Evolutionary conservation across 1,140 invertebrate genomes (phyloP).

Genomic region (Sitodiplosis mosellana): DNA sequence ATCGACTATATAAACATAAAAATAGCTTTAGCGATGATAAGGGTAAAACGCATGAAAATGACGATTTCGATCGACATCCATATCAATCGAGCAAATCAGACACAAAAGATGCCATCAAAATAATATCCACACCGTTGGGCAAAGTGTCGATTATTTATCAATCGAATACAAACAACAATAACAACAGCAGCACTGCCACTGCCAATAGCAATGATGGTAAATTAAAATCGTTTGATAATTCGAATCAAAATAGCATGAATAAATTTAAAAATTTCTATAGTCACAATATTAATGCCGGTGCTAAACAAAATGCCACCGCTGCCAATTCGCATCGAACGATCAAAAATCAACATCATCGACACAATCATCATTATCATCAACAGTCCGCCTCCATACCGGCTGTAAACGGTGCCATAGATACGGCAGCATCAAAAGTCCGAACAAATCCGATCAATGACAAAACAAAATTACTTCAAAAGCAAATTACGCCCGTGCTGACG

Average conservation of each 20-base stretch:
- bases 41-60: conserved; percentile 6
- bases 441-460: no score
- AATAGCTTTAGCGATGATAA: conserved; percentile 5
- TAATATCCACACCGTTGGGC: conserved; percentile 22
- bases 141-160: conserved; percentile 25
- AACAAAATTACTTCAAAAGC: no score
- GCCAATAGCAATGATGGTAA: not conserved
- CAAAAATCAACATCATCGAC: no score
- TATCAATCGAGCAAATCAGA: not conserved
- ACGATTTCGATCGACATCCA: conserved; percentile 10
- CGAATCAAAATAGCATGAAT: not conserved
- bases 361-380: not conserved
- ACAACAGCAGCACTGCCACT: conserved; percentile 3
- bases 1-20: not conserved
- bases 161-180: conserved; percentile 12
- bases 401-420: not conserved
- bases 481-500: conserved; percentile 25
- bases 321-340: no score
- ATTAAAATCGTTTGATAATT: not conserved
- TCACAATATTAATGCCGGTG: conserved; percentile 4
- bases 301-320: not conserved
- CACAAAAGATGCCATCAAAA: conserved; percentile 23
- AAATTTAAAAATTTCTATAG: conserved; percentile 12
- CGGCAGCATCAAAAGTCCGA: not conserved
- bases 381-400: not conserved